A percentile compares a stretch with the other conserved stretches of the same genome.
phyloP scores from a whole-genome alignment of 2,113 vertebrate species.

The Anarhynchus alexandrinus region DNA sequence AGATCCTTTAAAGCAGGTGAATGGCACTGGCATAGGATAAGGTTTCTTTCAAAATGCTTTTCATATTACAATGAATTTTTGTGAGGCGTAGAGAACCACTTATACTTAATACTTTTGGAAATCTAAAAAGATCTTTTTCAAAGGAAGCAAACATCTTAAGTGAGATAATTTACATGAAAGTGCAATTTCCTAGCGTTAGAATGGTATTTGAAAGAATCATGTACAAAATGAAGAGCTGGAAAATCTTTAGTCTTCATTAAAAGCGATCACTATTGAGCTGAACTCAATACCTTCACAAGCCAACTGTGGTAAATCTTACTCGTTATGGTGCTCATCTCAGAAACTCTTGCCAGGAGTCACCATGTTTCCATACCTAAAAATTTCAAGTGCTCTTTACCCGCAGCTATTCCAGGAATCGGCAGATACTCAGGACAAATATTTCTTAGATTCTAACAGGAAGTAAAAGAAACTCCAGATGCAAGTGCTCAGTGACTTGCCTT shows the following conservation, averaged over 20 bases:
- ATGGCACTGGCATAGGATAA: background rate
- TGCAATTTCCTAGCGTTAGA: background rate
- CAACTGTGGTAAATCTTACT: background rate
- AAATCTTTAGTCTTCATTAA: conserved; percentile 14
- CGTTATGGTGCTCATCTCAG: background rate
- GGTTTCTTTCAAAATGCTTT: conserved; percentile 14
- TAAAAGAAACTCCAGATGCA: background rate
- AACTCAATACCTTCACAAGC: background rate
- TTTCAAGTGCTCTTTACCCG: background rate
- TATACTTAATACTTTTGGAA: background rate
- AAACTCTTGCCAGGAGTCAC: background rate
- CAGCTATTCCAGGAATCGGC: background rate
- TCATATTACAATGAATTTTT: background rate
- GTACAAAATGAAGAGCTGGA: conserved; percentile 1
- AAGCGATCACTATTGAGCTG: conserved; percentile 2
- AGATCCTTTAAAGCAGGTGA: background rate
- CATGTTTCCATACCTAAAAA: background rate
- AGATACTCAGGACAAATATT: background rate
- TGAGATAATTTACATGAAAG: background rate
- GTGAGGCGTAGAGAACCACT: background rate
- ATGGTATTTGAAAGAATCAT: background rate
- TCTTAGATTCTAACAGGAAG: background rate
- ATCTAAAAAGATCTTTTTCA: background rate
- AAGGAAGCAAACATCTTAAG: background rate
- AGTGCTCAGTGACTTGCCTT: background rate